Conservation (phyloP, 2,797 vertebrate species). For the Sardinella longiceps region DNA sequence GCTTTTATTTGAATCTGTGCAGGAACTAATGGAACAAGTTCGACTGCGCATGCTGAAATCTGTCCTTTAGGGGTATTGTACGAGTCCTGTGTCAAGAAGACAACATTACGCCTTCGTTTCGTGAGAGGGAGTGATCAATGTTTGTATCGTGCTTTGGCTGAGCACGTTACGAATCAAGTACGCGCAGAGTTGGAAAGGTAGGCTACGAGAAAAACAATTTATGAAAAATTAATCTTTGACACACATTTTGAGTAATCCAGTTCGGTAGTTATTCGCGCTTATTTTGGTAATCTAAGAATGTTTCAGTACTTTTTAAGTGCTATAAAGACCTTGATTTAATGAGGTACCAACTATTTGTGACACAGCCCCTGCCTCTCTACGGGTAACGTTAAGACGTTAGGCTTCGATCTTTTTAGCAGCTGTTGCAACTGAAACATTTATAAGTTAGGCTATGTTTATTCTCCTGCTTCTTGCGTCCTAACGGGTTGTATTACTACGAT, state of each 20-base stretch:
- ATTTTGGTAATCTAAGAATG: not conserved
- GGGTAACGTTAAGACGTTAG: too few relatives aligned
- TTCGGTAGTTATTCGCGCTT: not conserved
- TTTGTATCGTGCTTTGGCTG: not conserved
- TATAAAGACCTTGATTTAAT: not conserved
- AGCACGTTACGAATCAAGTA: not conserved
- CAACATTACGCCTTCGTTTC: not conserved
- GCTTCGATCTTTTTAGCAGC: not conserved
- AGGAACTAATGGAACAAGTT: not conserved
- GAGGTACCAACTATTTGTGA: not conserved
- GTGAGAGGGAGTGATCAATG: slow-evolving; percentile 11
- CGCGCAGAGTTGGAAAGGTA: not conserved
- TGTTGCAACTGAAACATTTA: not conserved
- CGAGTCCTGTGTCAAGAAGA: not conserved
- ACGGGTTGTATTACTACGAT: not conserved
- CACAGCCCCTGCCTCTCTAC: not conserved
- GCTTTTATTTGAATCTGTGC: not conserved
- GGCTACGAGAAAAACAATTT: not conserved
- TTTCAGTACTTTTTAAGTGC: not conserved
- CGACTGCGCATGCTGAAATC: slow-evolving; percentile 2
- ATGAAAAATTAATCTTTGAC: not conserved
- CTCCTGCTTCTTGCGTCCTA: not conserved
- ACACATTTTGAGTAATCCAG: not conserved
- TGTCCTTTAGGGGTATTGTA: not conserved
- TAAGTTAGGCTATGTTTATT: not conserved